These are phyloP conservation scores for Netelia virgata DNA, from an alignment of 2,888 invertebrate genomes.

Conservation along the genomic window DNA sequence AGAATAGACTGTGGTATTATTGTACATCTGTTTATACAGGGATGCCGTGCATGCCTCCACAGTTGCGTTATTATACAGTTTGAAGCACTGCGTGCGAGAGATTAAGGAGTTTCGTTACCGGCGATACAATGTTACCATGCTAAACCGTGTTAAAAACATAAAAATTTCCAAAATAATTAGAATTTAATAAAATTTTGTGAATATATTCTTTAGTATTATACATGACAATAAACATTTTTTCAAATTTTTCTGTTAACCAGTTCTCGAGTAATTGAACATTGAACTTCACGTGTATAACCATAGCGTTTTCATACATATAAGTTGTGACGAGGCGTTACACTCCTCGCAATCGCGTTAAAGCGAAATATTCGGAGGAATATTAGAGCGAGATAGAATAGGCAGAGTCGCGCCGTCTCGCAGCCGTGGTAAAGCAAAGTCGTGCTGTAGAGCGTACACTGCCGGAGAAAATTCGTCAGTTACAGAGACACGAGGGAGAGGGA, in stretches of 20 bases:
- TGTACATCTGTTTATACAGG: constrained; percentile 22
- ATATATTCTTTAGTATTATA: not conserved
- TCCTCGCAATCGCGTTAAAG: too few relatives aligned
- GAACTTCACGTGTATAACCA: not conserved
- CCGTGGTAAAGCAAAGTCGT: too few relatives aligned
- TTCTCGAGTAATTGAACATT: constrained; percentile 1
- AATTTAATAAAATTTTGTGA: not conserved
- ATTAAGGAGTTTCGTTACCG: not conserved
- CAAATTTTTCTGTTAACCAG: not conserved
- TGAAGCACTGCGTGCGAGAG: too few relatives aligned
- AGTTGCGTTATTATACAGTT: too few relatives aligned
- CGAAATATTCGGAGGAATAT: too few relatives aligned
- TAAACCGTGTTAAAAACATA: not conserved
- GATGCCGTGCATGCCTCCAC: too few relatives aligned
- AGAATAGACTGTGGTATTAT: constrained; percentile 38
- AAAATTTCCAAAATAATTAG: not conserved
- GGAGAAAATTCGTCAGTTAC: too few relatives aligned
- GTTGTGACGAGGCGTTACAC: too few relatives aligned
- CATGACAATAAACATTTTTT: not conserved
- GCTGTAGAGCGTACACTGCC: too few relatives aligned
- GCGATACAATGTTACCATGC: constrained; percentile 2
- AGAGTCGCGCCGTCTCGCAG: too few relatives aligned
- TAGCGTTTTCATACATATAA: not conserved
- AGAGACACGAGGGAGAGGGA: too few relatives aligned
- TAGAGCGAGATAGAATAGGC: too few relatives aligned